A percentile compares a stretch with the other conserved stretches of the same genome.
These are phyloP conservation scores for Diplolepis rosae DNA, from an alignment of 2,888 invertebrate genomes.

Conservation along the genomic window DNA sequence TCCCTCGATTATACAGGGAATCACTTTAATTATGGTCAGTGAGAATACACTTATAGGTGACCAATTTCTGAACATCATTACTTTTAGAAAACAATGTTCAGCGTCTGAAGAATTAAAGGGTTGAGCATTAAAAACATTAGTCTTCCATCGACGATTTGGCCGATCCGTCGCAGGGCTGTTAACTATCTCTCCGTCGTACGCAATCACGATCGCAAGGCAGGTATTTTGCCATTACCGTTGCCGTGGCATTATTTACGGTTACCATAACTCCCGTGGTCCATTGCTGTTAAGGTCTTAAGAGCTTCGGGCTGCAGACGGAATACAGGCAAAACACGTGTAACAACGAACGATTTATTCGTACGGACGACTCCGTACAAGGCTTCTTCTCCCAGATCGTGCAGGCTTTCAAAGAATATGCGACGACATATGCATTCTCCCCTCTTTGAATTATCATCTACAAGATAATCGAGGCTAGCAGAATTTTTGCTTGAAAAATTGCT, in stretches of 20 bases:
- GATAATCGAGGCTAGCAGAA: not conserved
- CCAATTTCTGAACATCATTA: not conserved
- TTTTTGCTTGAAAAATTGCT: not conserved
- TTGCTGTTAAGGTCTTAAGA: constrained; percentile 58
- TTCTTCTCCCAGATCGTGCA: constrained; percentile 12
- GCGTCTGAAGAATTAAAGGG: not conserved
- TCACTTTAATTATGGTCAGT: too few species aligned
- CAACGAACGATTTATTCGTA: constrained; percentile 59
- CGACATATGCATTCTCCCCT: not conserved
- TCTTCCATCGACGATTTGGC: constrained; percentile 1
- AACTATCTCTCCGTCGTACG: constrained; percentile 29
- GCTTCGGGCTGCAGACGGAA: constrained; percentile 43
- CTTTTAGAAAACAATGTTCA: not conserved
- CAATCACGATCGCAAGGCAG: constrained; percentile 43
- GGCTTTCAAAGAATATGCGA: not conserved
- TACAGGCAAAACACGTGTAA: constrained; percentile 53
- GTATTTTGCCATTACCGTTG: constrained; percentile 52
- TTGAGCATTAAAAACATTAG: constrained; percentile 12
- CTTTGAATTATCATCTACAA: not conserved
- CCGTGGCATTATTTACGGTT: constrained; percentile 66
- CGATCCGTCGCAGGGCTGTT: constrained; percentile 17
- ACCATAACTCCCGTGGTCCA: constrained; percentile 58
- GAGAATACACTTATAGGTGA: too few species aligned
- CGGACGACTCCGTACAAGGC: constrained; percentile 43
- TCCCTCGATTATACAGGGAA: too few species aligned